A percentile compares a stretch with the other conserved stretches of the same genome.
Conservation (phyloP, 2,797 vertebrate genomes). For the Morelia viridis region DNA sequence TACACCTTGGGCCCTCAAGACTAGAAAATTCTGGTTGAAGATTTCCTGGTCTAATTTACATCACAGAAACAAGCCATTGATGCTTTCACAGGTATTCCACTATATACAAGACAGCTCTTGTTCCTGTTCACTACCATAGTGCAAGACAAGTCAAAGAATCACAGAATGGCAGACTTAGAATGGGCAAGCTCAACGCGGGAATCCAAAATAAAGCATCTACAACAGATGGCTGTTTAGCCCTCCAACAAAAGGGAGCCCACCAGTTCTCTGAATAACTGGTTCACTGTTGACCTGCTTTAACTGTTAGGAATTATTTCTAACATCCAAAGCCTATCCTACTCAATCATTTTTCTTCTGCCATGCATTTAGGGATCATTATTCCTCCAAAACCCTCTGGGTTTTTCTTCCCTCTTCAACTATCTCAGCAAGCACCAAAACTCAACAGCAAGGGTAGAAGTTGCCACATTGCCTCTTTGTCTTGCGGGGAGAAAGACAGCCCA, state of each 20-base stretch:
- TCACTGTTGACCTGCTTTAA: background rate
- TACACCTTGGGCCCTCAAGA: background rate
- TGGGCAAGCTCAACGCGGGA: background rate
- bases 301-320: background rate
- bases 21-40: background rate
- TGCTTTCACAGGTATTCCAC: background rate
- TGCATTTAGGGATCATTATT: background rate
- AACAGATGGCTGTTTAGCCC: background rate
- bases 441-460: background rate
- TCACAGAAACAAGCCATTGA: background rate
- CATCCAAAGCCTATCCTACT: background rate
- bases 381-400: background rate
- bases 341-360: too few species aligned
- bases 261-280: background rate
- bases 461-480: background rate
- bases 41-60: background rate
- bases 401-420: background rate
- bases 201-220: background rate
- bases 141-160: background rate
- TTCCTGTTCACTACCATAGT: background rate
- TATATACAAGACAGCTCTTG: background rate
- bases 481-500: background rate
- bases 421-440: constrained; percentile 17
- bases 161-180: background rate
- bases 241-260: background rate